Conservation (phyloP, 92 coral and sea anemone species). For the Parazoanthus swiftii region DNA sequence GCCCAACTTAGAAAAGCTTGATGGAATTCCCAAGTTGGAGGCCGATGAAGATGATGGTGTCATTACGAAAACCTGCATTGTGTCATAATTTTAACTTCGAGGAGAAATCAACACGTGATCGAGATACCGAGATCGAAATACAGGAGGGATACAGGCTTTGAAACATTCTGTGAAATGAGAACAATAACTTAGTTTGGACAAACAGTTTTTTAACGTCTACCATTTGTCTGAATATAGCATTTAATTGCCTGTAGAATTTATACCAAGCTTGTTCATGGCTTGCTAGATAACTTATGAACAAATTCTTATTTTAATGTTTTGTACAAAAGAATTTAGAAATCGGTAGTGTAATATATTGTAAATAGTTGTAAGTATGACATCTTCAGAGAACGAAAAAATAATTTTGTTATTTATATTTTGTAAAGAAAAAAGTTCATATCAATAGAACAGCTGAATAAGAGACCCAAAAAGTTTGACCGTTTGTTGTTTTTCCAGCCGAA, state of each 20-base stretch:
- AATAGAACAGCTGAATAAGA: too few relatives aligned
- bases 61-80: slow-evolving; percentile 10
- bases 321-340: neutral
- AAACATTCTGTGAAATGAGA: neutral
- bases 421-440: neutral
- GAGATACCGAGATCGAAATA: too few relatives aligned
- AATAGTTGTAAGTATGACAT: slow-evolving; percentile 31
- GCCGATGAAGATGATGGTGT: slow-evolving; percentile 61
- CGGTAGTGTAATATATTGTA: slow-evolving; percentile 35
- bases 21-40: slow-evolving; percentile 87
- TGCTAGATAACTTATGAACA: neutral
- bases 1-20: slow-evolving; percentile 78
- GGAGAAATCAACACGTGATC: too few relatives aligned
- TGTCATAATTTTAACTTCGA: neutral
- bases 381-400: neutral
- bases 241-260: neutral
- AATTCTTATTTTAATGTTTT: neutral
- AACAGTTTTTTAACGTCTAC: neutral
- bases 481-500: too few relatives aligned
- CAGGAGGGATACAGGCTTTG: neutral
- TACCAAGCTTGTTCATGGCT: neutral
- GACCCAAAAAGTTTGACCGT: neutral
- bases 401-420: slow-evolving; percentile 32
- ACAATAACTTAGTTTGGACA: too few relatives aligned
- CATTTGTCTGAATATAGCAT: neutral